phyloP scores from a whole-genome alignment of 1,140 invertebrate genomes.

The Drosophila neocordata region DNA sequence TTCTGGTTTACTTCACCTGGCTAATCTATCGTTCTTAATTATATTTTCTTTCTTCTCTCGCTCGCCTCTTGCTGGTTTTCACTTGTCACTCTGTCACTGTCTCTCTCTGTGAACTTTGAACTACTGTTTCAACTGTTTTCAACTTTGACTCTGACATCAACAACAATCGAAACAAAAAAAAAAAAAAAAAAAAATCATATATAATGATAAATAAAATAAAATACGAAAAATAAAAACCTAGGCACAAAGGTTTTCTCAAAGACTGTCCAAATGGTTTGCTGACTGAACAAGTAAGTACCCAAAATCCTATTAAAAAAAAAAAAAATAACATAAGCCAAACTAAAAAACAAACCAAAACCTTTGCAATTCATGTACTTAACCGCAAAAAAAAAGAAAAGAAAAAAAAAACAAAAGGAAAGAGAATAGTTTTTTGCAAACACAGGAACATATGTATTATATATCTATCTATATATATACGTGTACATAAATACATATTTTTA shows the following conservation, averaged over 20 bases:
- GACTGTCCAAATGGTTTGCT: constrained; percentile 96
- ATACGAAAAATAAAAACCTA: constrained; percentile 74
- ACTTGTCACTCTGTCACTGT: constrained; percentile 36
- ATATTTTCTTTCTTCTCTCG: constrained; percentile 11
- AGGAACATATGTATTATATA: no score
- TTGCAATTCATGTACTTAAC: constrained; percentile 1
- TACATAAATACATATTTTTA: constrained; percentile 42
- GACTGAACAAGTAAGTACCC: constrained; percentile 92
- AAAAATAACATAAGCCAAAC: neutral
- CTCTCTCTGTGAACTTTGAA: constrained; percentile 49
- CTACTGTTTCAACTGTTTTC: constrained; percentile 50
- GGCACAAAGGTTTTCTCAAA: constrained; percentile 97
- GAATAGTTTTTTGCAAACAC: no score
- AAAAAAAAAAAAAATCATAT: neutral
- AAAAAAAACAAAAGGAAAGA: constrained; percentile 24
- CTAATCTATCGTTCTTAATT: constrained; percentile 38
- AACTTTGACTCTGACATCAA: constrained; percentile 33
- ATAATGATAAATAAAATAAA: neutral
- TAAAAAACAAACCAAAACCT: neutral
- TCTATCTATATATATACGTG: neutral
- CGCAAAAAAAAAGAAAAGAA: neutral
- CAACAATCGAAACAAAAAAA: neutral
- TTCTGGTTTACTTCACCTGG: constrained; percentile 4
- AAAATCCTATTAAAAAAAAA: neutral
- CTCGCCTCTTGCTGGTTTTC: constrained; percentile 21